A percentile compares a stretch with the other conserved stretches of the same genome.
phyloP scores from a whole-genome alignment of 2,113 vertebrate genomes.

The Ceyx margarethae region DNA sequence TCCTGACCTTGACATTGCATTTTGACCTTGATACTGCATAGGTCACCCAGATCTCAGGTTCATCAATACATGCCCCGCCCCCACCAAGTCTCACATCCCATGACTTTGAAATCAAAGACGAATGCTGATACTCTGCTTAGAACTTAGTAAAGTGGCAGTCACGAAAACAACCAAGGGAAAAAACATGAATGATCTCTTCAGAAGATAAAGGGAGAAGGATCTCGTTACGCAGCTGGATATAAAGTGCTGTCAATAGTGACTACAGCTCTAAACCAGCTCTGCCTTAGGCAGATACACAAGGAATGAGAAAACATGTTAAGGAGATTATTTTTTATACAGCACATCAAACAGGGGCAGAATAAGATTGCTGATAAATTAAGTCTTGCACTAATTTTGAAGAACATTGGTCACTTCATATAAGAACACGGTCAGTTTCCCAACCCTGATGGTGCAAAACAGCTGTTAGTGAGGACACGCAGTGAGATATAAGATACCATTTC shows the following conservation, averaged over 20 bases:
- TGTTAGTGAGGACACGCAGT: background rate
- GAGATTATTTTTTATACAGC: background rate
- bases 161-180: background rate
- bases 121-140: background rate
- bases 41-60: background rate
- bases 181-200: background rate
- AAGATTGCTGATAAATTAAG: background rate
- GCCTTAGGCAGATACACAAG: rapidly evolving
- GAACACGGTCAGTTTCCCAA: background rate
- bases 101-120: background rate
- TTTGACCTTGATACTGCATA: background rate
- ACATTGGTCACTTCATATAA: background rate
- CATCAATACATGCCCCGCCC: background rate
- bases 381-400: background rate
- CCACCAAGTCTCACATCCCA: background rate
- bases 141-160: background rate
- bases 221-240: background rate
- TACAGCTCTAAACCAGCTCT: background rate
- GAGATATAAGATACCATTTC: background rate
- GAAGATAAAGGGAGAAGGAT: background rate
- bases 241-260: background rate
- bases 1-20: background rate
- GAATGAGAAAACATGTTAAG: background rate
- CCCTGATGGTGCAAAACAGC: background rate
- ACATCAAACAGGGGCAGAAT: background rate